These are phyloP conservation scores for Trachelus tabidus DNA, from an alignment of 2,888 invertebrate species.

Conservation along the genomic window DNA sequence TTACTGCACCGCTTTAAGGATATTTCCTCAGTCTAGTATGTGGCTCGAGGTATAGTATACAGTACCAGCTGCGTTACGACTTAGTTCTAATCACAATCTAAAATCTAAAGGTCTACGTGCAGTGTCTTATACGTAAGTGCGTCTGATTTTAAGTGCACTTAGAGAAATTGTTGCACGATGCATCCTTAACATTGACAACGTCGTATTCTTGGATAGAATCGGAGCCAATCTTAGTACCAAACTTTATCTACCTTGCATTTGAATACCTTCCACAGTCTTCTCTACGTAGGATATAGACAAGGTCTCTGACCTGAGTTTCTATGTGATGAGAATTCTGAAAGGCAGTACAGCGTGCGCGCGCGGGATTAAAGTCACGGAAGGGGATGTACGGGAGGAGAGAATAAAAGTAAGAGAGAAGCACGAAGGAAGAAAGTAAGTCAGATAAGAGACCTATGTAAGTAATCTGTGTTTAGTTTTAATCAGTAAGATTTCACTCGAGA, in stretches of 20 bases:
- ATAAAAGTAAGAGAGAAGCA: neutral
- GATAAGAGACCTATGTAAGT: neutral
- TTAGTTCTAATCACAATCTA: neutral
- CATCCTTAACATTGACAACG: neutral
- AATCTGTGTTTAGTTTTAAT: neutral
- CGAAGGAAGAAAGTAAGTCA: neutral
- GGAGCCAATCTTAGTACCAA: constrained; percentile 33
- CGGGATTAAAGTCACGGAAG: neutral
- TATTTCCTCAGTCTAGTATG: neutral
- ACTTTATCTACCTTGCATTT: constrained; percentile 36
- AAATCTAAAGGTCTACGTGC: neutral
- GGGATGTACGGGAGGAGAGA: constrained; percentile 1
- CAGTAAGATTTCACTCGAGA: neutral
- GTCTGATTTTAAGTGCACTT: neutral
- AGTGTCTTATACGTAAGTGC: neutral
- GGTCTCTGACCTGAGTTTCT: neutral
- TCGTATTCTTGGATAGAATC: constrained; percentile 1
- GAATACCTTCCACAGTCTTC: constrained; percentile 18
- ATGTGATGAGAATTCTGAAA: neutral
- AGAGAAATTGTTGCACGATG: neutral
- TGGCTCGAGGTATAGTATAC: neutral
- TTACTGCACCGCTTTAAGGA: neutral
- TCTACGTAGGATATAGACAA: neutral
- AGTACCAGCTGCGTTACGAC: neutral
- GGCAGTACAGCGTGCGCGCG: neutral